Conservation (phyloP, 92 coral and sea anemone genomes). For the Montipora capitata region DNA sequence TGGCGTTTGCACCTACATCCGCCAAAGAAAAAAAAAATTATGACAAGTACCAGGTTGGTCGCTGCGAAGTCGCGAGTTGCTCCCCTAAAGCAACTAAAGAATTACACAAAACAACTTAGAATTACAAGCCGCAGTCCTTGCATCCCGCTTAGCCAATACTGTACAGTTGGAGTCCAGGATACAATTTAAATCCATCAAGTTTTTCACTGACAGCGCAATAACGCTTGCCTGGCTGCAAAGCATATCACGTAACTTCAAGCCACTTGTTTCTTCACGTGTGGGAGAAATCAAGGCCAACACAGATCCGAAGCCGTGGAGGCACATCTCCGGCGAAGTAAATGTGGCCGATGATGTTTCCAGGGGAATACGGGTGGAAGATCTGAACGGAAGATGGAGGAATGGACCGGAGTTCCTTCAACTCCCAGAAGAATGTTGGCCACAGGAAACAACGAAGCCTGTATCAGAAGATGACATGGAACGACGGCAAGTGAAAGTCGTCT, state of each 20-base stretch:
- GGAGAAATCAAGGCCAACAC: constrained; percentile 61
- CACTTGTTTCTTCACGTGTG: constrained; percentile 65
- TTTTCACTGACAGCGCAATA: constrained; percentile 73
- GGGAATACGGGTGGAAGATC: too few species aligned
- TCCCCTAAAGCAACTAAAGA: constrained; percentile 51
- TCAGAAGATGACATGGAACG: constrained; percentile 59
- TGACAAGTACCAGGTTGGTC: constrained; percentile 26
- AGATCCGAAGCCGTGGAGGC: constrained; percentile 54
- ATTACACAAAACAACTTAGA: constrained; percentile 56
- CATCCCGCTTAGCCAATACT: constrained; percentile 43
- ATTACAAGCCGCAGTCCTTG: constrained; percentile 20
- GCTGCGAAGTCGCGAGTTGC: constrained; percentile 31
- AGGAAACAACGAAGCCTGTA: constrained; percentile 10
- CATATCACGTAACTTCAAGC: constrained; percentile 47
- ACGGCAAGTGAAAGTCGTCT: constrained; percentile 31
- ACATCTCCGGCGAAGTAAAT: constrained; percentile 45
- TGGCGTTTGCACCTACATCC: constrained; percentile 22
- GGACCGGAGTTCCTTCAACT: constrained; percentile 11
- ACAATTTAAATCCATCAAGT: constrained; percentile 26
- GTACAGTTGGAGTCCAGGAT: constrained; percentile 49
- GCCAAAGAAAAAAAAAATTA: constrained; percentile 39
- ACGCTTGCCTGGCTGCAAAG: constrained; percentile 66
- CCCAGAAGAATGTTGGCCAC: constrained; percentile 64
- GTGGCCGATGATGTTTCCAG: too few species aligned
- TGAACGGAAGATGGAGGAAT: too few species aligned